These are phyloP conservation scores for Casuarius casuarius DNA, from an alignment of 2,113 vertebrate species.

Conservation along the genomic window DNA sequence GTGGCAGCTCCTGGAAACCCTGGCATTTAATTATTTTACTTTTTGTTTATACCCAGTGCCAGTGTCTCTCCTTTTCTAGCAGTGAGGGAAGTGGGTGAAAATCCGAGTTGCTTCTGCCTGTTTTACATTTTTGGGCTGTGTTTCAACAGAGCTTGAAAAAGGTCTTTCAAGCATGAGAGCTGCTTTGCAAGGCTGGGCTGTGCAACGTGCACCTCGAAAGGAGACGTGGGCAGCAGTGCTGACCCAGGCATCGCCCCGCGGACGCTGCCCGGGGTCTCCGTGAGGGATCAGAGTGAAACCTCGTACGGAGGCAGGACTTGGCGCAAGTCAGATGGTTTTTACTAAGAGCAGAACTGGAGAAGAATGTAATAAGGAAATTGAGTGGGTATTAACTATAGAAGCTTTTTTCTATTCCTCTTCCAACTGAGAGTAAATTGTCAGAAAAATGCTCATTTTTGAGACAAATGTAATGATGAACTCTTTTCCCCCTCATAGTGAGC, in stretches of 20 bases:
- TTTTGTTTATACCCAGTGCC: not conserved
- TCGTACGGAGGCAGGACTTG: not conserved
- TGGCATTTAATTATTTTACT: not conserved
- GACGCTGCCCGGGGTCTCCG: accelerated
- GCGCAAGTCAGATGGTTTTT: not conserved
- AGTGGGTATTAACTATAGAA: not conserved
- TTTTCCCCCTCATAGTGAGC: not conserved
- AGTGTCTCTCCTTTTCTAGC: not conserved
- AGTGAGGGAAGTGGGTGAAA: not conserved
- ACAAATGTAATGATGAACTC: not conserved
- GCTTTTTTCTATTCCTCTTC: not conserved
- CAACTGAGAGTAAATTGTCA: not conserved
- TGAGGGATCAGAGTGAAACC: not conserved
- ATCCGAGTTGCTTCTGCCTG: not conserved
- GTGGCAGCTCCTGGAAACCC: not conserved
- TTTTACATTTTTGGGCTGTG: not conserved
- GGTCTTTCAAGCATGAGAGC: not conserved
- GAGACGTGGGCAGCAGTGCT: not conserved
- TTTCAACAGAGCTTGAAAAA: not conserved
- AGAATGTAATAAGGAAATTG: not conserved
- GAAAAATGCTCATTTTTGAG: not conserved
- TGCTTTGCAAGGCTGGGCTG: not conserved
- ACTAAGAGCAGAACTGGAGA: not conserved
- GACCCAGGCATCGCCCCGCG: not conserved
- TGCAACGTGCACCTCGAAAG: accelerated